Conservation (phyloP, 2,113 vertebrate genomes). For the Anarrhichthys ocellatus region DNA sequence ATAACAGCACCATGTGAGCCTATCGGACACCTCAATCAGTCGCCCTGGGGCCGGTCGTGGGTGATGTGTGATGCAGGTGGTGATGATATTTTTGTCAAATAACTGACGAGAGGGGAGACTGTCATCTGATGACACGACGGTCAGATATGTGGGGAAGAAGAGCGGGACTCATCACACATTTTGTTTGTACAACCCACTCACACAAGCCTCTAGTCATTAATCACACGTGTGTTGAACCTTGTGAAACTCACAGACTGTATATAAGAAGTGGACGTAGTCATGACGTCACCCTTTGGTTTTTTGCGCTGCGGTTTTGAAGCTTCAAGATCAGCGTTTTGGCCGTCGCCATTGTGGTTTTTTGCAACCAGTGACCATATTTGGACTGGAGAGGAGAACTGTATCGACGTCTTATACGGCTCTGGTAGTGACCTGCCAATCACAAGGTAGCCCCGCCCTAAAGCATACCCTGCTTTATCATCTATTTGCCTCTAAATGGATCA, state of each 20-base stretch:
- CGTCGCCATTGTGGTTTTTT: too few species aligned
- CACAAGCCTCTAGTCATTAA: slow-evolving; percentile 1
- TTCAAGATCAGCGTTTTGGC: not conserved
- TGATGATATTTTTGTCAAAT: not conserved
- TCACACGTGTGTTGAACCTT: not conserved
- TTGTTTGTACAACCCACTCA: not conserved
- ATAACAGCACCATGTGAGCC: slow-evolving; percentile 7
- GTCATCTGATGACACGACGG: slow-evolving; percentile 22
- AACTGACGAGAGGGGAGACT: slow-evolving; percentile 16
- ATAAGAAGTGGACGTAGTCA: too few species aligned
- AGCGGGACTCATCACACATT: not conserved
- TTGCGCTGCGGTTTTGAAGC: not conserved
- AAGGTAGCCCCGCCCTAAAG: too few species aligned
- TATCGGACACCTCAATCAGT: slow-evolving; percentile 28
- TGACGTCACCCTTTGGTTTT: too few species aligned
- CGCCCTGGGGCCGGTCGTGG: not conserved
- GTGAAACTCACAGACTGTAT: not conserved
- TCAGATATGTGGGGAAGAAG: not conserved
- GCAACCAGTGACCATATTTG: not conserved
- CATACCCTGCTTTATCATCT: too few species aligned
- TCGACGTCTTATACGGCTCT: too few species aligned
- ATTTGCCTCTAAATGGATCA: too few species aligned
- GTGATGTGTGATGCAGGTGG: not conserved
- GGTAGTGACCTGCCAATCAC: too few species aligned
- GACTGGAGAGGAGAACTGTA: too few species aligned